These are phyloP conservation scores for Sebastiscus tertius DNA, from an alignment of 2,797 vertebrate species.

Conservation along the genomic window DNA sequence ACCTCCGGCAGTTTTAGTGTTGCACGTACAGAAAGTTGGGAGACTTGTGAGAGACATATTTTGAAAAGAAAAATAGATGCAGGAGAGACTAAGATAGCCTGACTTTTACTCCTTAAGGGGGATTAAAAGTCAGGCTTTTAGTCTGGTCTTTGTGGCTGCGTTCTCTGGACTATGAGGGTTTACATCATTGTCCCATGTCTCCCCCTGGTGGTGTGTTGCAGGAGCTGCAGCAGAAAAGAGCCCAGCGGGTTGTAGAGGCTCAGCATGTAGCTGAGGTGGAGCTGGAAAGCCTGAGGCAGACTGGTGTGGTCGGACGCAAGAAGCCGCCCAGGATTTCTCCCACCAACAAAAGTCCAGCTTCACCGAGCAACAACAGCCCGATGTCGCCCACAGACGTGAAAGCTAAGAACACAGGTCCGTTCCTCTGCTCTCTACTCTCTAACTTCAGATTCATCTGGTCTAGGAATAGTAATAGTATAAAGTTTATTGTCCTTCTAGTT, in stretches of 20 bases:
- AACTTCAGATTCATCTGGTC: neutral
- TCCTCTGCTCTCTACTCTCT: neutral
- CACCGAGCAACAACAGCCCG: slow-evolving; percentile 57
- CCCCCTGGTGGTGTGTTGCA: slow-evolving; percentile 54
- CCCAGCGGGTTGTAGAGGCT: slow-evolving; percentile 71
- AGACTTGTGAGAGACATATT: neutral
- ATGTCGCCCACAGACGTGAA: slow-evolving; percentile 72
- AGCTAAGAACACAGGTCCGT: slow-evolving; percentile 86
- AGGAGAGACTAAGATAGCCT: neutral
- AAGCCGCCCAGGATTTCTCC: slow-evolving; percentile 71
- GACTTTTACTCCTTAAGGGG: neutral
- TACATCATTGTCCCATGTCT: neutral
- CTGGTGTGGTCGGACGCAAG: slow-evolving; percentile 67
- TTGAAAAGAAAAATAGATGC: neutral
- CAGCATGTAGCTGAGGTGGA: slow-evolving; percentile 70
- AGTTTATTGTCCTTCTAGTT: neutral
- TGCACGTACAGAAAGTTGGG: neutral
- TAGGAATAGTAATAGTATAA: neutral
- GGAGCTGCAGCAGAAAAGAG: slow-evolving; percentile 92
- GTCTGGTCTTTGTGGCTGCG: rapidly evolving
- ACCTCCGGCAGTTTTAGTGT: neutral
- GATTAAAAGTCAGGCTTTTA: too few species aligned
- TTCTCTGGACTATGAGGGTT: neutral
- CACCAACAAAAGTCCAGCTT: slow-evolving; percentile 13
- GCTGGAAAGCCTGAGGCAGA: slow-evolving; percentile 51